Conservation (phyloP, 2,113 vertebrate genomes). For the Pedionomus torquatus region DNA sequence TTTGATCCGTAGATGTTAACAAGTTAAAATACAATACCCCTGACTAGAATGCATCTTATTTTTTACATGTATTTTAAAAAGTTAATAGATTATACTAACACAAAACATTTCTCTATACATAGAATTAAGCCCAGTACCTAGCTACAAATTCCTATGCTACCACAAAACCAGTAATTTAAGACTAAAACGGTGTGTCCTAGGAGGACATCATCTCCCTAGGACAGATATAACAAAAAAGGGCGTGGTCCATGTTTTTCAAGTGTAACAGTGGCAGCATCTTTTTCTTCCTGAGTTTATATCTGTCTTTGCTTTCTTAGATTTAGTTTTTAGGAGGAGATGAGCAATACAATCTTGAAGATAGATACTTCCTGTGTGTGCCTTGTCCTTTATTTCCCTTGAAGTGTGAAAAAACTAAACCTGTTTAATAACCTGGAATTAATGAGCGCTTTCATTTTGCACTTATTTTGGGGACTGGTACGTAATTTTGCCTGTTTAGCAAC, state of each 20-base stretch:
- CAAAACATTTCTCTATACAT: not conserved
- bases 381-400: not conserved
- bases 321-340: not conserved
- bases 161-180: not conserved
- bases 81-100: not conserved
- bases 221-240: not conserved
- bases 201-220: not conserved
- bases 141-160: not conserved
- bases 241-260: not conserved
- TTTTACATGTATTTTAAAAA: not conserved
- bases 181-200: not conserved
- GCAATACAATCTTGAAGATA: not conserved
- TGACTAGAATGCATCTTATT: not conserved
- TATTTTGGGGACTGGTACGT: not conserved
- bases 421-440: not conserved
- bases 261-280: not conserved
- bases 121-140: not conserved
- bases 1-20: not conserved
- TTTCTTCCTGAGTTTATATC: not conserved
- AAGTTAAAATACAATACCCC: not conserved
- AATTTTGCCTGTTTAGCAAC: not conserved
- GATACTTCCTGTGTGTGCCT: not conserved
- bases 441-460: not conserved
- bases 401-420: not conserved
- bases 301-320: not conserved